Conservation (phyloP, 1,140 invertebrate species). For the Scaptomyza hsui region DNA sequence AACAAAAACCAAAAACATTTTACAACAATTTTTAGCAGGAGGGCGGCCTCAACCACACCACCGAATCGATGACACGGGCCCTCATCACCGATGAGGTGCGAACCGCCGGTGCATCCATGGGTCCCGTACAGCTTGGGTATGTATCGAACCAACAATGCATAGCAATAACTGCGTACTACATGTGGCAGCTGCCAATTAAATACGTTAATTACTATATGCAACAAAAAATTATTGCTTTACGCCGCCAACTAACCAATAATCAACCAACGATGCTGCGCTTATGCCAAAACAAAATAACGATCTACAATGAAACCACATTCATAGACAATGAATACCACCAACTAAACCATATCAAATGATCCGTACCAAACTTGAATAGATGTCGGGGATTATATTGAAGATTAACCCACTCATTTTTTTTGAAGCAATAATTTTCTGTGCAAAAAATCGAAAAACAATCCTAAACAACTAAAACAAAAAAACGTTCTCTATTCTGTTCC, state of each 20-base stretch:
- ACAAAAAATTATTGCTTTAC: conserved; percentile 80
- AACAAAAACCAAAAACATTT: conserved; percentile 45
- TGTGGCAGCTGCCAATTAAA: conserved; percentile 41
- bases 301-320: neutral
- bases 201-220: conserved; percentile 40
- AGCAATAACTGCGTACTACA: conserved; percentile 19
- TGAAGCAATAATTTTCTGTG: conserved; percentile 77
- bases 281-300: conserved; percentile 15
- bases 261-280: conserved; percentile 28
- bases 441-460: conserved; percentile 15
- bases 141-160: conserved; percentile 85
- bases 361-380: neutral
- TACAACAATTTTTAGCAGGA: conserved; percentile 88
- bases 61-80: conserved; percentile 95
- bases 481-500: conserved; percentile 65
- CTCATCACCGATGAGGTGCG: conserved; percentile 95
- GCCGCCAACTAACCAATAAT: conserved; percentile 41
- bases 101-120: conserved; percentile 90
- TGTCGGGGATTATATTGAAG: conserved; percentile 2
- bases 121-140: conserved; percentile 96
- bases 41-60: conserved; percentile 94
- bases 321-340: conserved; percentile 5
- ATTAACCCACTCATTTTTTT: no score
- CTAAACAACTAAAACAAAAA: conserved; percentile 47
- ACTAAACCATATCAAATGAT: conserved; percentile 25